Evolutionary conservation across 2,113 vertebrate species (phyloP).

Genomic region (Toxotes chatareus): DNA sequence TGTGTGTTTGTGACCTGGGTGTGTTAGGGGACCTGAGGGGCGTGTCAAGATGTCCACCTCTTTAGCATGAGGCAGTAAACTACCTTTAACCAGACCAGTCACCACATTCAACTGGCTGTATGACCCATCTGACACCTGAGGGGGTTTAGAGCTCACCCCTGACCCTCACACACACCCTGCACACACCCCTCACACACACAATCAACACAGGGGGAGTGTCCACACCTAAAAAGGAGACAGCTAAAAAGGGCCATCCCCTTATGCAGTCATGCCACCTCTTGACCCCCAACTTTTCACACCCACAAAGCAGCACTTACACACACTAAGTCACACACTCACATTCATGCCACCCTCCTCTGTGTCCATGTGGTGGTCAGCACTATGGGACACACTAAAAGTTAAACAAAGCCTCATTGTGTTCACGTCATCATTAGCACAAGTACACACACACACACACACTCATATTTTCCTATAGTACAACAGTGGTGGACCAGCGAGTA

Average conservation of each 20-base stretch:
- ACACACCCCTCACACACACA: conserved; percentile 20
- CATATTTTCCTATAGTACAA: conserved; percentile 3
- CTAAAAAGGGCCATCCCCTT: conserved; percentile 46
- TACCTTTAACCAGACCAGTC: conserved; percentile 54
- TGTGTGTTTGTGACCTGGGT: conserved; percentile 54
- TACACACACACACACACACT: conserved; percentile 30
- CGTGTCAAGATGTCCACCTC: conserved; percentile 52
- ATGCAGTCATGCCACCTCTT: conserved; percentile 56
- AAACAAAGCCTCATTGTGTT: conserved; percentile 59
- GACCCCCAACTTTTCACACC: conserved; percentile 39
- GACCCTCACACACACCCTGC: conserved; percentile 51
- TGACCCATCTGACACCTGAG: conserved; percentile 64
- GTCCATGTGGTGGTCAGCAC: conserved; percentile 39
- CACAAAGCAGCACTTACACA: conserved; percentile 46
- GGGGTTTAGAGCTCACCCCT: conserved; percentile 67
- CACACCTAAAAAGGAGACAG: conserved; percentile 27
- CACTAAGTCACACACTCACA: conserved; percentile 34
- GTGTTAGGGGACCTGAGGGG: conserved; percentile 53
- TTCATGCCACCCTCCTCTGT: conserved; percentile 25
- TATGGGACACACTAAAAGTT: conserved; percentile 28
- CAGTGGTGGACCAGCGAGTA: not conserved
- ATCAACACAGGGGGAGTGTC: conserved; percentile 53
- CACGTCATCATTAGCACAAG: conserved; percentile 38
- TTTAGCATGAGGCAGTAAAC: conserved; percentile 66
- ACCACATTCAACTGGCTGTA: conserved; percentile 54